Percentiles rank a stretch among this genome's conserved stretches.
Evolutionary conservation across 1,140 invertebrate genomes (phyloP).

Genomic region (Apis dorsata): DNA sequence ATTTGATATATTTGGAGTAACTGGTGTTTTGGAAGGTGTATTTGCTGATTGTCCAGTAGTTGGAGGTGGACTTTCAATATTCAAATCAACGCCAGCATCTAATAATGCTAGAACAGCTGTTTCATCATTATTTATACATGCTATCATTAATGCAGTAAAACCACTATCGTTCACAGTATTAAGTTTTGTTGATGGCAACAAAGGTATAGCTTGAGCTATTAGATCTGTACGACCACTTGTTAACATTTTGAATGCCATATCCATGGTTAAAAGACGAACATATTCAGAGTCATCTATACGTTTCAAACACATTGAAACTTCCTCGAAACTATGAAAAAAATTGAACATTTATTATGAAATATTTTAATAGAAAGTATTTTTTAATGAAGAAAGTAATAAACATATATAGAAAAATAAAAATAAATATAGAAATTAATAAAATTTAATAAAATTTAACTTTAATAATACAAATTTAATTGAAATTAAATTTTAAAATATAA

Average conservation of each 20-base stretch:
- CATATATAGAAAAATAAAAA: neutral
- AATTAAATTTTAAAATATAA: no score
- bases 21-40: conserved; percentile 62
- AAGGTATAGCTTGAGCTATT: conserved; percentile 87
- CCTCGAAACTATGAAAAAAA: conserved; percentile 76
- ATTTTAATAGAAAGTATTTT: neutral
- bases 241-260: conserved; percentile 90
- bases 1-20: conserved; percentile 33
- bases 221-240: conserved; percentile 88
- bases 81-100: conserved; percentile 89
- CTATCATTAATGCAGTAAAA: conserved; percentile 90
- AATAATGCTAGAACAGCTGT: conserved; percentile 85
- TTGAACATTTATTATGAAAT: neutral
- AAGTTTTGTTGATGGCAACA: conserved; percentile 86
- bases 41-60: conserved; percentile 61
- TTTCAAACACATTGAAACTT: conserved; percentile 76
- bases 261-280: conserved; percentile 84
- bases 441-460: no score
- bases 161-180: conserved; percentile 91
- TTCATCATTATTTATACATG: conserved; percentile 90
- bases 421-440: no score
- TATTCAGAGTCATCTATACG: conserved; percentile 82
- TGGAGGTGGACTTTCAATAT: conserved; percentile 84
- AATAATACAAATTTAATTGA: no score
- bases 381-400: neutral